Evolutionary conservation across 2,113 vertebrate species (phyloP), one percentile per base, ranked within the genome.

Genomic region (Oryzias curvinotus): DNA sequence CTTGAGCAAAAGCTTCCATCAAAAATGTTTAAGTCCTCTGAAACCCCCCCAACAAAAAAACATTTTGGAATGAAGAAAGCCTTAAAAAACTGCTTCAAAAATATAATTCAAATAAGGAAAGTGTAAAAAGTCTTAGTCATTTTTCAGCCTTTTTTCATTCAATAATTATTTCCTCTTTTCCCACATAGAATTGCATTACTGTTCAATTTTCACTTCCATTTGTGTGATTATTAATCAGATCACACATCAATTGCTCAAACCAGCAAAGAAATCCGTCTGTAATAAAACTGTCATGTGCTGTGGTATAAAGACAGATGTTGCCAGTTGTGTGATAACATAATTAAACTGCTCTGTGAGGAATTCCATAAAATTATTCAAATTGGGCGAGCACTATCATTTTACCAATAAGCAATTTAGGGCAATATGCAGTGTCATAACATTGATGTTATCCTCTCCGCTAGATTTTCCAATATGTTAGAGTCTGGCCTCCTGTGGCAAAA

Each of bases 211-310:
- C 88, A 91, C 91, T 87, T 91, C 89, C 91, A 91, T 92, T 85
- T 89, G 88, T 85, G 77, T 83, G 88, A 92, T 92, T 92, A 92
- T 92, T 92, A 92, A 93, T 93, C 90, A 92, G 89, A 91, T 91
- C 90, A 90, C 88, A 91, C 91, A 92, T 92, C 91, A 92, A 90
- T 91, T 90, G 91, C 87, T 89, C 87, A 90, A 92, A 92, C 88
- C 91, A 92, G 85, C 88, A 93, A 88, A 93, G 90, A 95, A 92
- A 89, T 90, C 85, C 88, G 88, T 89, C 89, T 90, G 91, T 92
- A 94, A 95, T 94, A 94, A 95, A 95, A 93, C 93, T 93, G 91
- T 91, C 93, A 93, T 91, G 91, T 92, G 92, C 90, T 90, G 85
- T 77, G 85, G 86, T 92, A 93, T 93, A 92, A 93, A 93, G 92